Conservation (phyloP, 2,113 vertebrate species). For the Rhea pennata region DNA sequence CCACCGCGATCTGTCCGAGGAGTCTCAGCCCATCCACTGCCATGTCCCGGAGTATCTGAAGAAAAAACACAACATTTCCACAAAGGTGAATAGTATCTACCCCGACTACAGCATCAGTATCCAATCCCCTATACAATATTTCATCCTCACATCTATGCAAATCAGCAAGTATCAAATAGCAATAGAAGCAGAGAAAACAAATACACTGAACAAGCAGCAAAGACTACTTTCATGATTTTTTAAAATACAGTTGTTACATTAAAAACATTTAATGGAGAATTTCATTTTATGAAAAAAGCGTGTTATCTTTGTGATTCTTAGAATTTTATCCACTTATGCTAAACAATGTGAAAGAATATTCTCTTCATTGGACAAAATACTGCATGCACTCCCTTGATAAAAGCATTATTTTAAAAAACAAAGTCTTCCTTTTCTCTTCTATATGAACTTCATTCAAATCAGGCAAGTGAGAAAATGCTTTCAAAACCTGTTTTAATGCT, state of each 20-base stretch:
- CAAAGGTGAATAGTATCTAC: neutral
- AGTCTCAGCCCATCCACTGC: slow-evolving; percentile 97
- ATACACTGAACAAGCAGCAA: neutral
- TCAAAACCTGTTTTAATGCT: neutral
- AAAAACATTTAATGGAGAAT: neutral
- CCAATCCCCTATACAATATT: neutral
- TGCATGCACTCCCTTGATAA: neutral
- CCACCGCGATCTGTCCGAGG: slow-evolving; percentile 96
- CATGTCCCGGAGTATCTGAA: slow-evolving; percentile 94
- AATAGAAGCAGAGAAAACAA: neutral
- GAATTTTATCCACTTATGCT: too few relatives aligned
- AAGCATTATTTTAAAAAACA: neutral
- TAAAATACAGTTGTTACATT: neutral
- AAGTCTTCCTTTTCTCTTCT: neutral
- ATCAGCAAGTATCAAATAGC: neutral
- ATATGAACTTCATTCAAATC: neutral
- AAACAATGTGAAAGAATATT: neutral
- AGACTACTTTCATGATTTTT: neutral
- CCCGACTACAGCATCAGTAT: neutral
- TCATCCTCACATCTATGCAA: neutral
- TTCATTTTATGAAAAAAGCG: neutral
- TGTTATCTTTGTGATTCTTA: neutral
- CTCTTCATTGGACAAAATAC: neutral
- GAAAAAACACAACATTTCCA: neutral
- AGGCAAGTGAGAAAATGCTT: neutral